Base-by-base conservation (phyloP, 2,113 vertebrate species). In the Sterrhoptilus dennistouni region DNA sequence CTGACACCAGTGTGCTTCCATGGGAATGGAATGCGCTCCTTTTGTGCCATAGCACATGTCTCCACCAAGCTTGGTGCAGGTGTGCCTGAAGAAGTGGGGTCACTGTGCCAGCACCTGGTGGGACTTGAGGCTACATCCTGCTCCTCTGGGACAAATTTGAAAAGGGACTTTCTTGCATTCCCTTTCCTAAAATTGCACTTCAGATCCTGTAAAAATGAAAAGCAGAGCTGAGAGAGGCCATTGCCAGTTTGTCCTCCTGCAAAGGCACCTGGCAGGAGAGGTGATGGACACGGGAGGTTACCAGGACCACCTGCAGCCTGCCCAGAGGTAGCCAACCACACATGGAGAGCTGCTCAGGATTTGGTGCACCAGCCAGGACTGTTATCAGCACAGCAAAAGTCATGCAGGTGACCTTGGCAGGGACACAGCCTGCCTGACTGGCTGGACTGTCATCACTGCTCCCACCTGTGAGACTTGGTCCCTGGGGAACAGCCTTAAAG, bases 1-100 rank as follows among this genome's bases (percentile, higher is more conserved):
- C 52, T 47, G 60, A 71, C 28, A 33, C 4, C 27, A 78, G 22
- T 0, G 0, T 4, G 2, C 40, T 60, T 75, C 31, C 11, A 3
- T 28, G n/a, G 65, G 12, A 47, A 13, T 71, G 69, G 35, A 27
- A 56, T 4, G 1, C 35, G 70, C 44, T 75, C 9, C 69, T 50
- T 25, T 66, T 45, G 35, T 78, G 65, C 82, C 14, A 3, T 28
- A 53, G 69, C 38, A 57, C 38, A 22, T 0, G 0, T 17, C 49
- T 83, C 19, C 40, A 12, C 57, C 0, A 0, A 38, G 44, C 65
- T 29, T 23, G 61, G 52, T 10, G 13, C 25, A 21, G 54, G 11
- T 60, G 49, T 60, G 60, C 31, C 59, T 1, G 0, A 21, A n/a
- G 25, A 77, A 83, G 52, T 1, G 1, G 19, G 28, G 45, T 80